Conservation (phyloP, 2,888 invertebrate species). For the Eristalis arbustorum region DNA sequence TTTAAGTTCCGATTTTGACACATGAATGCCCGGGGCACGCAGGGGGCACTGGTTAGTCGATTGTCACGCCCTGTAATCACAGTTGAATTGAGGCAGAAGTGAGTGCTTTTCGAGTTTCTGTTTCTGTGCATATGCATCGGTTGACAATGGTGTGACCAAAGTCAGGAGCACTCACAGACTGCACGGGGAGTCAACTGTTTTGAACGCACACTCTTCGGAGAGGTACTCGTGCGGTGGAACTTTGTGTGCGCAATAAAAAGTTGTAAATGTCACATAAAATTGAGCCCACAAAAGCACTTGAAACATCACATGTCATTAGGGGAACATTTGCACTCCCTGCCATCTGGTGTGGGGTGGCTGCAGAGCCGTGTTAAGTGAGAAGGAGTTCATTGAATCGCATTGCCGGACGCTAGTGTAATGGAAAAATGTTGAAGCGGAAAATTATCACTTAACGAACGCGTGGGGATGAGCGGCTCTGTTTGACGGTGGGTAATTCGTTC, state of each 20-base stretch:
- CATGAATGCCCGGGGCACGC: neutral
- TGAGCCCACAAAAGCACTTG: slow-evolving; percentile 33
- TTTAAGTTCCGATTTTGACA: slow-evolving; percentile 35
- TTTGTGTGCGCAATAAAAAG: slow-evolving; percentile 48
- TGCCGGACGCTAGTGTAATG: neutral
- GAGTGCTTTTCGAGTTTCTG: slow-evolving; percentile 38
- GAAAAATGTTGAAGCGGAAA: neutral
- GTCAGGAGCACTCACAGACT: neutral
- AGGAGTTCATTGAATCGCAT: neutral
- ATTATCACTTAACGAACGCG: too few species aligned
- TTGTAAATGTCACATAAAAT: slow-evolving; percentile 45
- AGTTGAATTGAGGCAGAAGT: slow-evolving; percentile 30
- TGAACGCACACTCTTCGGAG: neutral
- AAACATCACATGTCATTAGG: slow-evolving; percentile 24
- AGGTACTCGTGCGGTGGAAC: slow-evolving; percentile 4
- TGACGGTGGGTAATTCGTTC: too few species aligned
- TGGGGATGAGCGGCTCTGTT: too few species aligned
- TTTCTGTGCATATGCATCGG: slow-evolving; percentile 10
- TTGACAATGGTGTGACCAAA: slow-evolving; percentile 15
- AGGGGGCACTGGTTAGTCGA: neutral
- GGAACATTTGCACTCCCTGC: neutral
- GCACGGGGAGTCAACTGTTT: neutral
- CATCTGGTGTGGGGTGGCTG: neutral
- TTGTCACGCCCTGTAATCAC: slow-evolving; percentile 39
- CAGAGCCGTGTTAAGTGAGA: neutral